phyloP scores from a whole-genome alignment of 2,797 vertebrate genomes.

The Molothrus aeneus region DNA sequence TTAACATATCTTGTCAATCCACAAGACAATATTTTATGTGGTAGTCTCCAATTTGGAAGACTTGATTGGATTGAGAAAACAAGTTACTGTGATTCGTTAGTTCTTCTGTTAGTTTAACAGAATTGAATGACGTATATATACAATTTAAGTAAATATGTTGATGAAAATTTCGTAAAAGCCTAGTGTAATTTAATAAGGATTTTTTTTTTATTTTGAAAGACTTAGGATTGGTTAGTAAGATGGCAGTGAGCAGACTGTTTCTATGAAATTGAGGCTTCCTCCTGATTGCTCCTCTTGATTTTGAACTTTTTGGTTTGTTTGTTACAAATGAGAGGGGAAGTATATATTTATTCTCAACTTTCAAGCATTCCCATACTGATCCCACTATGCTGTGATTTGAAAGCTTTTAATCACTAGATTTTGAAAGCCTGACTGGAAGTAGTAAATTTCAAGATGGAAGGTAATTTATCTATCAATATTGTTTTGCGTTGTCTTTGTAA shows the following conservation, averaged over 20 bases:
- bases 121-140: not conserved
- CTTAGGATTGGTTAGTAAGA: not conserved
- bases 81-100: not conserved
- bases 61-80: not conserved
- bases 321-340: not conserved
- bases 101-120: not conserved
- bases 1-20: not conserved
- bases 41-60: not conserved
- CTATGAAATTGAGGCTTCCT: not conserved
- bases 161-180: not conserved
- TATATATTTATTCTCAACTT: not conserved
- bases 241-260: not conserved
- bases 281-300: not conserved
- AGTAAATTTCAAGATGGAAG: not conserved
- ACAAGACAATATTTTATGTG: not conserved
- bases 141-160: not conserved
- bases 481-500: not conserved
- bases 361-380: not conserved
- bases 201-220: not conserved
- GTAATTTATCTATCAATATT: not conserved
- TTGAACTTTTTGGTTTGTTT: not conserved
- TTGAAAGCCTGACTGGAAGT: not conserved
- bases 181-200: not conserved
- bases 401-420: not conserved
- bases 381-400: not conserved